These are phyloP conservation scores for Hemistola chrysoprasaria DNA, from an alignment of 2,888 invertebrate species.

Conservation along the genomic window DNA sequence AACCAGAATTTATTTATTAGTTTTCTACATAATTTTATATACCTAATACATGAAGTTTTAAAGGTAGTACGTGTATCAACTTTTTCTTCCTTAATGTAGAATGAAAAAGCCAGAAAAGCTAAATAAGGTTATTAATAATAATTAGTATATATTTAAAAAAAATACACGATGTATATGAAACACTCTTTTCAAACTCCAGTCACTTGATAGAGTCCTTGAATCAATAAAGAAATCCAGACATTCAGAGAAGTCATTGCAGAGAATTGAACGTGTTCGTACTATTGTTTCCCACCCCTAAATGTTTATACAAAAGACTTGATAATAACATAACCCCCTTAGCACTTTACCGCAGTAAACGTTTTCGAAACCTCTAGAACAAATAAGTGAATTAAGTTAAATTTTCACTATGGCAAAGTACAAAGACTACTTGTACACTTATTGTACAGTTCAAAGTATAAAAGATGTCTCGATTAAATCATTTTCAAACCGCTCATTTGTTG, in stretches of 20 bases:
- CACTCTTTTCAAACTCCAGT: constrained; percentile 50
- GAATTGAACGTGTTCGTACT: constrained; percentile 48
- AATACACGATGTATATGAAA: constrained; percentile 48
- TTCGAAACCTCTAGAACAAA: too few relatives aligned
- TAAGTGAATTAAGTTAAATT: too few relatives aligned
- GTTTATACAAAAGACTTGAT: constrained; percentile 66
- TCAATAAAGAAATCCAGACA: constrained; percentile 69
- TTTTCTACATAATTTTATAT: too few relatives aligned
- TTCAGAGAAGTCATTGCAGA: constrained; percentile 49
- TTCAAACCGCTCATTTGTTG: constrained; percentile 24
- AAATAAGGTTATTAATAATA: too few relatives aligned
- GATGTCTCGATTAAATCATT: constrained; percentile 63
- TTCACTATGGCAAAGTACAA: constrained; percentile 2
- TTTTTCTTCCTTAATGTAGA: too few relatives aligned
- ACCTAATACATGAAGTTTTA: too few relatives aligned
- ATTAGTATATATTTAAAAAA: too few relatives aligned
- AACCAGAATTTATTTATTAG: too few relatives aligned
- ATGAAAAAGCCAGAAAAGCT: too few relatives aligned
- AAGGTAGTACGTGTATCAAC: too few relatives aligned
- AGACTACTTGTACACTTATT: background rate
- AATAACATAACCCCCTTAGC: constrained; percentile 38
- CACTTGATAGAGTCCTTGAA: constrained; percentile 67
- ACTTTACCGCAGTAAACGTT: constrained; percentile 6
- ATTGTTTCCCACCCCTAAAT: constrained; percentile 69
- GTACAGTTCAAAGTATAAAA: constrained; percentile 44